Percentiles rank a stretch among this genome's conserved stretches.
These are phyloP conservation scores for Halichoeres trimaculatus DNA, from an alignment of 2,113 vertebrate genomes.

Conservation along the genomic window DNA sequence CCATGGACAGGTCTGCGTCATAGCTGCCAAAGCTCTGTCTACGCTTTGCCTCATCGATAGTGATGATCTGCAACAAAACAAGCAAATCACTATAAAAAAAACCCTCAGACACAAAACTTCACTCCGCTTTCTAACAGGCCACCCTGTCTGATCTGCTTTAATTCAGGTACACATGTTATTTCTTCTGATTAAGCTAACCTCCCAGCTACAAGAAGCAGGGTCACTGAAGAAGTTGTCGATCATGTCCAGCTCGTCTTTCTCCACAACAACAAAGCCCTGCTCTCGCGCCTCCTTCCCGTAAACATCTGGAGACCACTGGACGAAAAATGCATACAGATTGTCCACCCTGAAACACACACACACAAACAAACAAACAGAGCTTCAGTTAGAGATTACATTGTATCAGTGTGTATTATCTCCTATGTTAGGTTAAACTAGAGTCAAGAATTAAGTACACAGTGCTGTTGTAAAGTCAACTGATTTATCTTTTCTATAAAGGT, in stretches of 20 bases:
- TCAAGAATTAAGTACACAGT: too few relatives aligned
- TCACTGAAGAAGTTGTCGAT: conserved; percentile 99
- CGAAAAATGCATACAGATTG: conserved; percentile 95
- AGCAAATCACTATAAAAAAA: not conserved
- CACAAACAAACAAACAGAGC: too few relatives aligned
- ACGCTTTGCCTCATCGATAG: conserved; percentile 94
- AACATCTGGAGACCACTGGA: conserved; percentile 97
- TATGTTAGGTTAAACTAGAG: too few relatives aligned
- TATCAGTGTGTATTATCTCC: too few relatives aligned
- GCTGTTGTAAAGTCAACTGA: too few relatives aligned
- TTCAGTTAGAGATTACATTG: too few relatives aligned
- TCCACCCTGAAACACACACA: conserved; percentile 87
- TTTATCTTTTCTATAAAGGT: too few relatives aligned
- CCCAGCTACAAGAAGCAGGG: conserved; percentile 96
- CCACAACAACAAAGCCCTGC: conserved; percentile 96
- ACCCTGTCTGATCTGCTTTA: too few relatives aligned
- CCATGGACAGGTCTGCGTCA: conserved; percentile 82
- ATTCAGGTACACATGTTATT: too few relatives aligned
- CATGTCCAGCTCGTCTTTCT: conserved; percentile 98
- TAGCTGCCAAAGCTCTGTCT: conserved; percentile 93
- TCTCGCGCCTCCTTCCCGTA: conserved; percentile 98
- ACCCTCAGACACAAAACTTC: not conserved
- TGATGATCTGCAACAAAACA: conserved; percentile 89
- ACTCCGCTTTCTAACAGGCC: not conserved
- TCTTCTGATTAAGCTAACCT: conserved; percentile 82